These are phyloP conservation scores for Tetragonula carbonaria DNA, from an alignment of 2,888 invertebrate species.

Conservation along the genomic window DNA sequence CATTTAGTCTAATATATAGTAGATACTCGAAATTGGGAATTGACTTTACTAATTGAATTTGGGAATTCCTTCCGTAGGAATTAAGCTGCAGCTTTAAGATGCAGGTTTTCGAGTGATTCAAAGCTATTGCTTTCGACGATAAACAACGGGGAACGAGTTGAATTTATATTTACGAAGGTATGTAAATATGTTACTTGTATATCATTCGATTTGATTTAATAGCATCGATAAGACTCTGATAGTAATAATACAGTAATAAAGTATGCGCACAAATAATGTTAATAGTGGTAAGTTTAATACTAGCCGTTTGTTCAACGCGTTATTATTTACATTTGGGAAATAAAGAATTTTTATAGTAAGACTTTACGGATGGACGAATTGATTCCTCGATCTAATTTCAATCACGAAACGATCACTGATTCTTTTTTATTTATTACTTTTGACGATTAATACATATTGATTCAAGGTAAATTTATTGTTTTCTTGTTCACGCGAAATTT, in stretches of 20 bases:
- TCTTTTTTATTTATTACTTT: background rate
- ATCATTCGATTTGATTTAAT: background rate
- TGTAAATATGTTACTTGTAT: constrained; percentile 7
- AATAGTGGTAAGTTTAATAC: constrained; percentile 25
- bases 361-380: constrained; percentile 9
- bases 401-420: background rate
- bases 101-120: background rate
- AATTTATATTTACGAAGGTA: background rate
- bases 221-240: background rate
- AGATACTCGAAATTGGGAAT: background rate
- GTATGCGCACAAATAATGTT: constrained; percentile 15
- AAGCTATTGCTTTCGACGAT: background rate
- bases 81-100: background rate
- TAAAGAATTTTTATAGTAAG: constrained; percentile 14
- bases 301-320: background rate
- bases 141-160: background rate
- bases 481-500: background rate
- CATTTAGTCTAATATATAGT: background rate
- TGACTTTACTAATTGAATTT: too few relatives aligned
- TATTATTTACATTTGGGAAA: constrained; percentile 3
- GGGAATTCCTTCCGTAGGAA: background rate
- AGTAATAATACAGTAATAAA: background rate
- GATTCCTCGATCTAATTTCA: constrained; percentile 3
- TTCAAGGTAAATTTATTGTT: background rate
- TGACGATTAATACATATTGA: background rate